Base-by-base conservation (phyloP, 1,140 invertebrate genomes). In the Anoplophora glabripennis region DNA sequence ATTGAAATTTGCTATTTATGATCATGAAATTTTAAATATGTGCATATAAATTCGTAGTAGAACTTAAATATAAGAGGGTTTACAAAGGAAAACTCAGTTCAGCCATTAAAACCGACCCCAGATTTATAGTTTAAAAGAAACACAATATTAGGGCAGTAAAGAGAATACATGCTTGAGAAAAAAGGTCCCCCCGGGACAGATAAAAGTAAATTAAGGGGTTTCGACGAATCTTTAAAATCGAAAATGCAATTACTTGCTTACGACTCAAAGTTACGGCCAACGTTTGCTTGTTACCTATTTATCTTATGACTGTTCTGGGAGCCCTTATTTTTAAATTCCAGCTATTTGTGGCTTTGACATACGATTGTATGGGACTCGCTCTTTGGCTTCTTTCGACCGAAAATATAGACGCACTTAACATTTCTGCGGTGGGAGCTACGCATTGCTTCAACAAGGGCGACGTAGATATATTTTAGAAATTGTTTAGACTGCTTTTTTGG, bases 281-380 rank as follows among this genome's bases (percentile, higher is more conserved):
- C 28, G 51, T 10, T 44, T 45, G 15, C 53, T 56, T 57, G 53
- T 61, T 61, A 61, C 57, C 53, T 57, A 61, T 61, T 61, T 57
- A 61, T 57, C 48, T 61, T 51, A 61, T 17, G 47, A 46, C 18
- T 41, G 47, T 35, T 53, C 40, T n/a, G 59, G 53, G 59, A 61
- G 54, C 41, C 11, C 36, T 61, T 52, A 57, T 34, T 56, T 57
- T 56, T 42, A 57, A 56, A 52, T 45, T 56, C 18, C 21, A 45
- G 45, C 36, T 34, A 59, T 53, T 59, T 59, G 49, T 53, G 42
- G 36, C 18, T 46, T 35, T 59, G 56, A 38, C 40, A 52, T 52
- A 9, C 42, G 57, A 59, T 41, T 52, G 37, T 14, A 18, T 35
- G 41, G 41, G 36, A 49, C 36, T 40, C 12, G 35, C 21, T 18